These are phyloP conservation scores for Himalopsyche kuldschensis DNA, from an alignment of 2,888 invertebrate species.

Conservation along the genomic window DNA sequence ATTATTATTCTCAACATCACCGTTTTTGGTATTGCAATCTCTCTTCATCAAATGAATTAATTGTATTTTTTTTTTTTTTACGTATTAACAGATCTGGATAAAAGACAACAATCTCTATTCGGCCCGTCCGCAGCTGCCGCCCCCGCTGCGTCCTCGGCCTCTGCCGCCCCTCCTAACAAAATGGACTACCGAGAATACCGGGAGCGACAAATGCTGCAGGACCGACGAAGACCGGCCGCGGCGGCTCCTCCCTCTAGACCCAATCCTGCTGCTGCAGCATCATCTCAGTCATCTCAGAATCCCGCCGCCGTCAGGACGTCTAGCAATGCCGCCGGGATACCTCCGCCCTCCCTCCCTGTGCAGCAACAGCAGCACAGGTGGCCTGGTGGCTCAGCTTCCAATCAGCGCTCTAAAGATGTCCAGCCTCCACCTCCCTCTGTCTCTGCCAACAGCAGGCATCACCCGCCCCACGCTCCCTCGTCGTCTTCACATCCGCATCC, in stretches of 20 bases:
- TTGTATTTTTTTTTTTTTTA: not conserved
- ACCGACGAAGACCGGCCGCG: constrained; percentile 44
- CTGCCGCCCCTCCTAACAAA: constrained; percentile 52
- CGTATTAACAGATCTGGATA: constrained; percentile 24
- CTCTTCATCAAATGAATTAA: too few relatives aligned
- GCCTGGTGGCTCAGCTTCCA: constrained; percentile 27
- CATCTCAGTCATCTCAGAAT: not conserved
- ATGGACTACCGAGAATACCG: constrained; percentile 65
- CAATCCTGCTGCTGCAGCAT: not conserved
- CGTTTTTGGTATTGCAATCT: not conserved
- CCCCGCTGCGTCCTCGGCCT: constrained; percentile 43
- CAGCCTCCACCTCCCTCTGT: constrained; percentile 27
- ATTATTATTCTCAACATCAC: not conserved
- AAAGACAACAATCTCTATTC: constrained; percentile 41
- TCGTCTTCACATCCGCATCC: constrained; percentile 11
- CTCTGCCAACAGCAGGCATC: not conserved
- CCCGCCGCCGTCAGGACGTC: not conserved
- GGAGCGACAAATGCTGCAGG: constrained; percentile 65
- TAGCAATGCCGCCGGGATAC: not conserved
- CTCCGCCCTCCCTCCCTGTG: not conserved
- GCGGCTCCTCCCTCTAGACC: not conserved
- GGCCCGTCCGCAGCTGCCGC: constrained; percentile 44
- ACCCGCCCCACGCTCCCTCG: not conserved
- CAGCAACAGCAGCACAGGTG: constrained; percentile 7
- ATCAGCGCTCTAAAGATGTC: constrained; percentile 15